Base-by-base conservation (phyloP, 2,113 vertebrate genomes). In the Platanista minor region DNA sequence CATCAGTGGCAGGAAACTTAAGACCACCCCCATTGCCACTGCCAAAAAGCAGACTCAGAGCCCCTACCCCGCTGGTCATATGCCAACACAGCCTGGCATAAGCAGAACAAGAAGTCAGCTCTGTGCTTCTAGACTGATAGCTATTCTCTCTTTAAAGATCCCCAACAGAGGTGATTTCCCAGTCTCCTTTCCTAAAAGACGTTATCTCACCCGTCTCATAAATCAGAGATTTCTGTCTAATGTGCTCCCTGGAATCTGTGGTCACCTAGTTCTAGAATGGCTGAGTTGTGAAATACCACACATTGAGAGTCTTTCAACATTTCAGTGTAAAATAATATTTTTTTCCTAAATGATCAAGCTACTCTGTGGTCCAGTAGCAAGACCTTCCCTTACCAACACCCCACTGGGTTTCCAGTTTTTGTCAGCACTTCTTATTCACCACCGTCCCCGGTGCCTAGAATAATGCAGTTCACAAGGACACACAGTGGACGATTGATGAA, bases 151-250 rank as follows among this genome's bases (percentile, higher is more conserved):
- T 54, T 86, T 21, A 74, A 77, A 77, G 57, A n/a, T 90, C 46
- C 69, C 36, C 74, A 23, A 4, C 41, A 85, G 41, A 66, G 59
- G 23, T 62, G 14, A 75, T 77, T 64, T 80, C 39, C 49, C 62
- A 62, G 71, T 54, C 18, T 88, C 52, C 71, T 69, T 75, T 71
- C 27, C 10, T 36, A 20, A 57, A 86, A 49, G 39, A 86, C 23
- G 5, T 43, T 29, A 12, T 67, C n/a, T 77, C 52, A 7, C 11
- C 20, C 20, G 5, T 21, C n/a, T 61, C 66, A 18, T 71, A 31
- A 87, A 46, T 80, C 81, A 92, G 33, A 90, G 43, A 9, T 23
- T 87, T 92, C 83, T 78, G 31, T 91, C 54, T 81, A 7, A 41
- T 1, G 0, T 59, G 18, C 18, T 90, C 43, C 46, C 23, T 77